Evolutionary conservation across 2,888 invertebrate species (phyloP), one percentile per base, ranked within the genome.

Genomic region (Cataglyphis rosenhaueri): DNA sequence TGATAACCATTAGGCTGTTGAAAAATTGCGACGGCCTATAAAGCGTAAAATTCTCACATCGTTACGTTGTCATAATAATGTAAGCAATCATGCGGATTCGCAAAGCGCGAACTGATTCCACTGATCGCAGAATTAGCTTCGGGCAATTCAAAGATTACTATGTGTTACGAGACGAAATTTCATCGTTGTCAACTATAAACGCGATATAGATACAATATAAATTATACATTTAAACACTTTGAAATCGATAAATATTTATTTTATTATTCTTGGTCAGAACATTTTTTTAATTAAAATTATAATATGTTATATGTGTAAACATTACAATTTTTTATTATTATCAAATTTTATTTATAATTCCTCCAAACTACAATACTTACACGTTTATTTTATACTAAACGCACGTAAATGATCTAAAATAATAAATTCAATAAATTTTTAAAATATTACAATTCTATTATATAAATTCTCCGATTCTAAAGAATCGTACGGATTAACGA

Each of bases 141-240:
- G 57, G 73, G 73, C 73, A 71, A 32, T n/a, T 78, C 32, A 1
- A 18, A 59, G 18, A 78, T 71, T 78, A 71, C 73, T 59, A 32
- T 44, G 41, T 44, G 73, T 71, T 78, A 71, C 29, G 32, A 59
- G 73, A 32, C 32, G 73, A 73, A 79, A 73, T 73, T 71, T 79
- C 18, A 71, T 29, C 44, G 44, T 35, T 71, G 59, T 25, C 35
- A 21, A 35, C 9, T 59, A 18, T 8, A 18, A 5, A 71, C 70
- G 8, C 44, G 57, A 29, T 18, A 25, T 12, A 57, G 8, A 18
- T 10, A 1, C 10, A 3, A 3, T 15, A 25, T 29, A 59, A 79
- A 52, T 9, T 38, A 9, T 18, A 44, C 44, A 70, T 38, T n/a
- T 32, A 0, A 3, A 10, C 32, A 21, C 57, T 52, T 4, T 32